These are phyloP conservation scores for Mustelus asterias DNA, from an alignment of 2,113 vertebrate genomes.

Conservation along the genomic window DNA sequence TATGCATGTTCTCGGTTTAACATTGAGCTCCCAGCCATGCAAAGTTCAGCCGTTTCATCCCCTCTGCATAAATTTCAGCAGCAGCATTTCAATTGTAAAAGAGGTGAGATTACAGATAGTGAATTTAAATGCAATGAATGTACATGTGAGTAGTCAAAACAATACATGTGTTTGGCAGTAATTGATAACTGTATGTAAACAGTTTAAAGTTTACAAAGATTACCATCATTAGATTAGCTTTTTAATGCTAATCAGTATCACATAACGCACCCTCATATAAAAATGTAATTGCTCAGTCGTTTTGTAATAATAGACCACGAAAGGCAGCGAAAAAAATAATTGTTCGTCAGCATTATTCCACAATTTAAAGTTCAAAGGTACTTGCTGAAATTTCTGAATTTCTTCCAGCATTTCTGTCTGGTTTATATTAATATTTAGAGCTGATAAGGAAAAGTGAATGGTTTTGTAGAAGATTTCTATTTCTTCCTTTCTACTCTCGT, in stretches of 20 bases:
- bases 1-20: slow-evolving; percentile 35
- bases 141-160: background rate
- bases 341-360: background rate
- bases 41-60: slow-evolving; percentile 37
- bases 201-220: background rate
- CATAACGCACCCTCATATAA: background rate
- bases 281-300: background rate
- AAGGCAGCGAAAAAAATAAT: background rate
- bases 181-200: background rate
- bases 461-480: background rate
- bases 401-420: background rate
- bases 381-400: no score
- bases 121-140: background rate
- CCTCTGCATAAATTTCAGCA: background rate
- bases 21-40: slow-evolving; percentile 10
- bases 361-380: background rate
- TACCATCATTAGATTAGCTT: background rate
- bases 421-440: background rate
- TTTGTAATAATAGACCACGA: background rate
- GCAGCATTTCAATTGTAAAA: slow-evolving; percentile 4
- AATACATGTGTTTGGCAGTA: background rate
- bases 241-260: background rate
- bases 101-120: background rate
- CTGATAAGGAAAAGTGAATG: background rate
- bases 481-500: background rate